Percentiles rank a stretch among this genome's conserved stretches.
Evolutionary conservation across 2,113 vertebrate species (phyloP).

Genomic region (Oxyruncus cristatus): DNA sequence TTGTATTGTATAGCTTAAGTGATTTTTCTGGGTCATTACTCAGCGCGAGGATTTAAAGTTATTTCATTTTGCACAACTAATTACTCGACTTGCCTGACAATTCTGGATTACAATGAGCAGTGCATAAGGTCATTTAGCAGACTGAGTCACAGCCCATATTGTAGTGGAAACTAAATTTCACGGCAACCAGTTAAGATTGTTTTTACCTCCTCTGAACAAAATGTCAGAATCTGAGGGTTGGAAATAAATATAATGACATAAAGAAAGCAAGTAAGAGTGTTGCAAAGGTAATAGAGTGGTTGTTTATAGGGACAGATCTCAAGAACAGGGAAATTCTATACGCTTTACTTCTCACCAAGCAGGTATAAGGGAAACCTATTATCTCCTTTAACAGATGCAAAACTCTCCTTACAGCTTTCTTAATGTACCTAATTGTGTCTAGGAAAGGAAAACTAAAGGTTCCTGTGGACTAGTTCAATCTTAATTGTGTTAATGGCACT

Average conservation of each 20-base stretch:
- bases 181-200: neutral
- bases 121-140: conserved; percentile 54
- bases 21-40: conserved; percentile 65
- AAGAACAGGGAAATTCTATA: neutral
- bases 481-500: neutral
- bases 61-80: conserved; percentile 63
- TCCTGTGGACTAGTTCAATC: neutral
- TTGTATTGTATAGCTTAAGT: conserved; percentile 38
- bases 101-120: conserved; percentile 30
- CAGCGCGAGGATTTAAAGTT: conserved; percentile 12
- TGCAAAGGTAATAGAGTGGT: neutral
- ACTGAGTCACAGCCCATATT: conserved; percentile 43
- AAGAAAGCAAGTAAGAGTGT: neutral
- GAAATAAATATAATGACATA: neutral
- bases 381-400: neutral
- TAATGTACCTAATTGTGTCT: neutral
- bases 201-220: conserved; percentile 14
- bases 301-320: neutral
- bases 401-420: neutral
- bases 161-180: conserved; percentile 32
- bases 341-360: neutral
- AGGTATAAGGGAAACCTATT: neutral
- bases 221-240: conserved; percentile 3
- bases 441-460: neutral
- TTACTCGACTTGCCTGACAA: conserved; percentile 43